phyloP scores from a whole-genome alignment of 2,113 vertebrate species.

The Cryptomyrus ogoouensis region DNA sequence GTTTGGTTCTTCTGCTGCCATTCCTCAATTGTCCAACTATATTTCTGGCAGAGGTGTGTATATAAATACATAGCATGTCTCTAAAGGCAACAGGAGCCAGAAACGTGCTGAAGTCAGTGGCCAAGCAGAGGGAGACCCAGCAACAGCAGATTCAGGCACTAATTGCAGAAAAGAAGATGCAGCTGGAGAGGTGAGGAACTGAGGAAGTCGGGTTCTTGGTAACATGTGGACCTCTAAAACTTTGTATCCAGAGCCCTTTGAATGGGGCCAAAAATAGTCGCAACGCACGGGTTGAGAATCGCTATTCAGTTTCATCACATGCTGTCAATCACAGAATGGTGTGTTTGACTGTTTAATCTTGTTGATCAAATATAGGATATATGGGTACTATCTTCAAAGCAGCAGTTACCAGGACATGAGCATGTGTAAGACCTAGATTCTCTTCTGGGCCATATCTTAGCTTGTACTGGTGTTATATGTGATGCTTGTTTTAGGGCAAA shows the following conservation, averaged over 20 bases:
- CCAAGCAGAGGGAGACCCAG: conserved; percentile 86
- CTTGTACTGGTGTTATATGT: not conserved
- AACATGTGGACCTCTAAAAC: not conserved
- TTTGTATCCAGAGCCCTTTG: not conserved
- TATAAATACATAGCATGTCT: not conserved
- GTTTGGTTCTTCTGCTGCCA: not conserved
- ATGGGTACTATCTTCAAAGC: not conserved
- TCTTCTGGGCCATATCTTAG: not conserved
- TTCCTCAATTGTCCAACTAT: not conserved
- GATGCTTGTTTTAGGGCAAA: not conserved
- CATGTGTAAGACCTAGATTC: not conserved
- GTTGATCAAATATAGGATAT: not conserved
- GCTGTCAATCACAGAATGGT: not conserved
- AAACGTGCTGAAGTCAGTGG: conserved; percentile 85
- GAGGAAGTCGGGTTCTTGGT: not conserved
- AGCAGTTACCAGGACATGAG: not conserved
- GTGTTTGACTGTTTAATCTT: not conserved
- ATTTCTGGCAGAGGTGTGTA: not conserved
- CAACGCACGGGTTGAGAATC: too few species aligned
- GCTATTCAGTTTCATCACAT: not conserved
- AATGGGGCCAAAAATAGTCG: not conserved
- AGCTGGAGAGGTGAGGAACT: conserved; percentile 78
- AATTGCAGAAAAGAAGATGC: conserved; percentile 89
- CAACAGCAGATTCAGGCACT: conserved; percentile 91
- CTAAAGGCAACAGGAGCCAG: conserved; percentile 85